Evolutionary conservation across 2,113 vertebrate genomes (phyloP).

Genomic region (Corydoras sp.): DNA sequence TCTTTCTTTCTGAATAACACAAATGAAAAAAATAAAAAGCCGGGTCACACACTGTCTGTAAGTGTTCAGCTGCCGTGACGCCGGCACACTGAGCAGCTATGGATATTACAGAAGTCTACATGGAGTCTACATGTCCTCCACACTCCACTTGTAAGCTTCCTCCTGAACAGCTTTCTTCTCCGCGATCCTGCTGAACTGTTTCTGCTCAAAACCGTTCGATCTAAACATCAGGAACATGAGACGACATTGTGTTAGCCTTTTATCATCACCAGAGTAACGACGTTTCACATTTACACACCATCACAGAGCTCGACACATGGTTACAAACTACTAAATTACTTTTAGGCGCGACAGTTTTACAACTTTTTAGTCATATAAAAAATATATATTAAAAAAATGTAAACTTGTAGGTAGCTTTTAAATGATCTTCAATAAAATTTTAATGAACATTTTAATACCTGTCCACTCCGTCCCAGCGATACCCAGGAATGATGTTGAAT

Average conservation of each 20-base stretch:
- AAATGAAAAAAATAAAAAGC: slow-evolving; percentile 8
- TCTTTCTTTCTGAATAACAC: neutral
- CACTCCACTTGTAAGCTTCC: slow-evolving; percentile 93
- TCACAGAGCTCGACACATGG: no score
- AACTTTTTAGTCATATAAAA: no score
- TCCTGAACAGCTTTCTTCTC: slow-evolving; percentile 86
- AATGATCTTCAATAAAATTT: neutral
- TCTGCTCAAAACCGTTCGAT: slow-evolving; percentile 93
- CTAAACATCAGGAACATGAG: slow-evolving; percentile 52
- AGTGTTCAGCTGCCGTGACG: neutral
- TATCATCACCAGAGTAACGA: no score
- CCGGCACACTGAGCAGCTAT: neutral
- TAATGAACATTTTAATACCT: slow-evolving; percentile 62
- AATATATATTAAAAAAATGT: no score
- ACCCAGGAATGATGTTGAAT: slow-evolving; percentile 86
- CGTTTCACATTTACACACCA: no score
- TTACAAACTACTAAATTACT: no score
- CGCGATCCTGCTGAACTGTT: slow-evolving; percentile 77
- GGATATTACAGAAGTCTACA: neutral
- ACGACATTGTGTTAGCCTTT: no score
- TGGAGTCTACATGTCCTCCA: slow-evolving; percentile 84
- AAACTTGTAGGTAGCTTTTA: neutral
- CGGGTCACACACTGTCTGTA: neutral
- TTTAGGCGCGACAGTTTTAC: no score
- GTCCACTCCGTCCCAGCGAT: slow-evolving; percentile 95